Evolutionary conservation across 2,888 invertebrate genomes (phyloP).

Genomic region (Dascillus cervinus): DNA sequence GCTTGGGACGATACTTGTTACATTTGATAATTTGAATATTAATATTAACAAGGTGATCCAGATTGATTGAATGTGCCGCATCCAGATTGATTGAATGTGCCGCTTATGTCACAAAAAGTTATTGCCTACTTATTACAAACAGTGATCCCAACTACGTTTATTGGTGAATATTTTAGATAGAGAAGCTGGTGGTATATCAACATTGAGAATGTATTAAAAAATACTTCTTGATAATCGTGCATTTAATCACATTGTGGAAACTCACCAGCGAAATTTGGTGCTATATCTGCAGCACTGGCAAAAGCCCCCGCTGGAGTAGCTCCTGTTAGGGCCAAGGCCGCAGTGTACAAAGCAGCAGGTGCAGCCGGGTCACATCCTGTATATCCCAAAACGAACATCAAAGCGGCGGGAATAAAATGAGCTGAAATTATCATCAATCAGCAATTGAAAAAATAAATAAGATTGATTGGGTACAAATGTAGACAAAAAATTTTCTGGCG

Average conservation of each 20-base stretch:
- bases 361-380: slow-evolving; percentile 51
- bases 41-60: no score
- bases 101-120: no score
- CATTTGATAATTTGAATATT: no score
- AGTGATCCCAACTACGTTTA: no score
- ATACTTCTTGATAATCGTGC: slow-evolving; percentile 38
- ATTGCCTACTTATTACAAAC: no score
- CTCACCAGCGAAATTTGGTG: slow-evolving; percentile 47
- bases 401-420: slow-evolving; percentile 50
- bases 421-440: slow-evolving; percentile 33
- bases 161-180: no score
- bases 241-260: slow-evolving; percentile 31
- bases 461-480: slow-evolving; percentile 42
- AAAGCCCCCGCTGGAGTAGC: slow-evolving; percentile 52
- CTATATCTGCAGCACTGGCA: slow-evolving; percentile 53
- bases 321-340: slow-evolving; percentile 49
- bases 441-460: background rate
- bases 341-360: slow-evolving; percentile 50
- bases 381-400: slow-evolving; percentile 52
- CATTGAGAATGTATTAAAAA: no score
- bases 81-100: no score
- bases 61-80: no score
- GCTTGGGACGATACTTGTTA: no score
- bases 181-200: no score
- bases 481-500: slow-evolving; percentile 49